These are phyloP conservation scores for Atta texana DNA, from an alignment of 1,140 invertebrate species.

Conservation along the genomic window DNA sequence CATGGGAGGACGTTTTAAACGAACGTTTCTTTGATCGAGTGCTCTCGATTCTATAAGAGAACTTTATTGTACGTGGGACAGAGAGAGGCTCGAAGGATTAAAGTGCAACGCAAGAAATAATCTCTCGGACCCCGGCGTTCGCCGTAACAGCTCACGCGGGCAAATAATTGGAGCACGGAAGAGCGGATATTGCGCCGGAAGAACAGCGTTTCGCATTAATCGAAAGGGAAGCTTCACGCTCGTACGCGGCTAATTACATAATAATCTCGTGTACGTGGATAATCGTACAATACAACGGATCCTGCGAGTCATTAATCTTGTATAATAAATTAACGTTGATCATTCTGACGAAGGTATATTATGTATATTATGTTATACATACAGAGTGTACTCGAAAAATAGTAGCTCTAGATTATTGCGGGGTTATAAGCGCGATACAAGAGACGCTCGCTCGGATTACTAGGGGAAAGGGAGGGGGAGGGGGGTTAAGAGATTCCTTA, in stretches of 20 bases:
- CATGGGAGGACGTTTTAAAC: background rate
- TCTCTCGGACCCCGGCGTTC: constrained; percentile 1
- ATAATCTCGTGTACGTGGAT: constrained; percentile 31
- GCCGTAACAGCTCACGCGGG: background rate
- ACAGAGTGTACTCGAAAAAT: background rate
- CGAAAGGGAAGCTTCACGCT: constrained; percentile 36
- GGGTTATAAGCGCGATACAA: background rate
- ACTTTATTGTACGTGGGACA: constrained; percentile 25
- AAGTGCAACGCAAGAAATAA: constrained; percentile 30
- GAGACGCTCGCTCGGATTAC: background rate
- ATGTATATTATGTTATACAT: background rate
- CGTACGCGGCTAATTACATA: constrained; percentile 30
- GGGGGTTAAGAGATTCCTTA: background rate
- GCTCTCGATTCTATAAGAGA: background rate
- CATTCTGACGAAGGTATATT: background rate
- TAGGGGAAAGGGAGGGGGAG: too few relatives aligned
- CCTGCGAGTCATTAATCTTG: constrained; percentile 15
- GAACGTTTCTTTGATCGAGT: constrained; percentile 13
- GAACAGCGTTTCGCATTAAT: constrained; percentile 24
- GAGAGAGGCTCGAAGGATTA: background rate
- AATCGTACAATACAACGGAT: background rate
- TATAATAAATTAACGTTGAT: constrained; percentile 20
- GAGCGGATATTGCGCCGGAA: constrained; percentile 34
- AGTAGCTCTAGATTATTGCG: background rate
- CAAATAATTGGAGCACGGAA: constrained; percentile 41